Evolutionary conservation across 2,113 vertebrate genomes (phyloP).

Genomic region (Carollia perspicillata): DNA sequence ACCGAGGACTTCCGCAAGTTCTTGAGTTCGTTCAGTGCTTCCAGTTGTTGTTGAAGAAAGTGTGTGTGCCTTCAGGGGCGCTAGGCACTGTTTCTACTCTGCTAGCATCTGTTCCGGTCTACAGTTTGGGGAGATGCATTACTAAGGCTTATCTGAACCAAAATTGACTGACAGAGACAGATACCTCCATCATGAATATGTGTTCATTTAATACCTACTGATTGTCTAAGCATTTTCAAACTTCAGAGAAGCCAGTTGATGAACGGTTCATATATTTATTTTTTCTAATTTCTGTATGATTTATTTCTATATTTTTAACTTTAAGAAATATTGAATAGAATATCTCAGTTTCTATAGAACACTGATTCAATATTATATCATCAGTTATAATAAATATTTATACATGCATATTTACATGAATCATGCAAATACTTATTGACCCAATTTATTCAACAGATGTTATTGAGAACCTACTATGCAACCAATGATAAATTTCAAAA

Average conservation of each 20-base stretch:
- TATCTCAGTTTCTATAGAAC: neutral
- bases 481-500: neutral
- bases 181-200: neutral
- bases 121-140: neutral
- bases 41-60: neutral
- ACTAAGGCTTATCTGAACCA: neutral
- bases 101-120: neutral
- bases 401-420: neutral
- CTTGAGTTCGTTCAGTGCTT: neutral
- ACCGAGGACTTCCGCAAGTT: neutral
- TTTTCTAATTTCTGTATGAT: neutral
- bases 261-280: neutral
- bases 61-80: no score
- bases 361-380: neutral
- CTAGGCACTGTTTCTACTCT: neutral
- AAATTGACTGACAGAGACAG: neutral
- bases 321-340: neutral
- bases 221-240: neutral
- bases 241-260: neutral
- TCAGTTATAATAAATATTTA: neutral
- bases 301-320: neutral
- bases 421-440: neutral
- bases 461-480: neutral
- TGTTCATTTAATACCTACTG: neutral
- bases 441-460: neutral